Evolutionary conservation across 2,113 vertebrate species (phyloP).

Genomic region (Ammodytes dubius): DNA sequence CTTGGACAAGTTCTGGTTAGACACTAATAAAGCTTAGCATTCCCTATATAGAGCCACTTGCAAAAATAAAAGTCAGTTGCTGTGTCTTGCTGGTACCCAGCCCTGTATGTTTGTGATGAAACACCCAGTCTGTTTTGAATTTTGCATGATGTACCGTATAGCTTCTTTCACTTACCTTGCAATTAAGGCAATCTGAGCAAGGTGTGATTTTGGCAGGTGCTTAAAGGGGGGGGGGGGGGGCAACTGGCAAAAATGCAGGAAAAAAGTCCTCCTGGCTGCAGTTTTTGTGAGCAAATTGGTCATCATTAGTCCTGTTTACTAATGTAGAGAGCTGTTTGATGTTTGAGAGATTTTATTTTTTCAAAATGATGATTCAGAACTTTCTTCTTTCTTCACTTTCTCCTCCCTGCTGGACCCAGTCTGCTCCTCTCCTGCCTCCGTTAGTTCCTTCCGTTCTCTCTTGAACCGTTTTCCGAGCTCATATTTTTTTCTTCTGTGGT

Average conservation of each 20-base stretch:
- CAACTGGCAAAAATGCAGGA: background rate
- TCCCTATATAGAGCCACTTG: background rate
- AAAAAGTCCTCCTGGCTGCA: background rate
- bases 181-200: no score
- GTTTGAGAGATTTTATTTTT: background rate
- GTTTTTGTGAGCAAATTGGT: background rate
- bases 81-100: background rate
- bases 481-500: conserved; percentile 23
- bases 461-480: conserved; percentile 19
- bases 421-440: background rate
- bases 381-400: background rate
- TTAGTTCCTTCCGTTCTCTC: conserved; percentile 2
- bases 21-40: background rate
- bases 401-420: background rate
- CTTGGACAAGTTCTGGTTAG: background rate
- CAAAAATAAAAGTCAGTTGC: background rate
- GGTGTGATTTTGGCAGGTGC: background rate
- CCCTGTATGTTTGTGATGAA: background rate
- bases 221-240: background rate
- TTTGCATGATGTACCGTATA: no score
- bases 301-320: conserved; percentile 3
- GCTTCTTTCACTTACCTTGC: background rate
- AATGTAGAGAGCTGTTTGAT: background rate
- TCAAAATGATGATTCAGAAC: background rate
- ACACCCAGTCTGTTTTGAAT: background rate